A percentile compares a stretch with the other conserved stretches of the same genome.
These are phyloP conservation scores for Pollenia amentaria DNA, from an alignment of 2,888 invertebrate genomes.

Conservation along the genomic window DNA sequence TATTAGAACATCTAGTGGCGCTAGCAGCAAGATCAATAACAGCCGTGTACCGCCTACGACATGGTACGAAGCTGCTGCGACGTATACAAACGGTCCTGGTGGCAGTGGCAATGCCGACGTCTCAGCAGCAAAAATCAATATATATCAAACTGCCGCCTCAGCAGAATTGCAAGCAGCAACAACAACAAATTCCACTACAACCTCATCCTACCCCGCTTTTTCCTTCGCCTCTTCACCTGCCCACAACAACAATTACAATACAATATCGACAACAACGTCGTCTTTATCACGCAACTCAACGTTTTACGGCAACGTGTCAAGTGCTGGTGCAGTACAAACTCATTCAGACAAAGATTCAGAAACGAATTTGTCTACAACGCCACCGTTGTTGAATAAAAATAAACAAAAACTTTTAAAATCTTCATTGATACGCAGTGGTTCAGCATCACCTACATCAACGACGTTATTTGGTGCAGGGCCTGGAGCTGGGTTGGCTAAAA, in stretches of 20 bases:
- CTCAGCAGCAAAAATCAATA: constrained; percentile 78
- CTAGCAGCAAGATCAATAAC: constrained; percentile 80
- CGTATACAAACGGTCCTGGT: constrained; percentile 83
- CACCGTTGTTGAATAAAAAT: constrained; percentile 70
- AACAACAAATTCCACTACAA: constrained; percentile 79
- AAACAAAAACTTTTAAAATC: constrained; percentile 70
- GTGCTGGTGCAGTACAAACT: constrained; percentile 40
- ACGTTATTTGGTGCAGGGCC: constrained; percentile 64
- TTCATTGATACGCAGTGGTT: constrained; percentile 67
- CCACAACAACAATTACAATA: constrained; percentile 67
- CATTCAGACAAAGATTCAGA: constrained; percentile 78
- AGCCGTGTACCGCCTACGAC: constrained; percentile 83
- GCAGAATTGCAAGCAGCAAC: constrained; percentile 71
- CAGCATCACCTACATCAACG: constrained; percentile 74
- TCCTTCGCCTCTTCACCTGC: constrained; percentile 77
- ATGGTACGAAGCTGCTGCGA: constrained; percentile 84
- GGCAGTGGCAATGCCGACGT: constrained; percentile 83
- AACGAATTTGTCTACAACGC: constrained; percentile 66
- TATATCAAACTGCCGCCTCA: constrained; percentile 72
- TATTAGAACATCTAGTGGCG: constrained; percentile 76
- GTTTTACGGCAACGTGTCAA: constrained; percentile 60
- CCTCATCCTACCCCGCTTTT: constrained; percentile 77
- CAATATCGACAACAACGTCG: constrained; percentile 75
- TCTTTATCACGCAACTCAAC: constrained; percentile 45
- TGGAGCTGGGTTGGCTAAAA: constrained; percentile 83